A percentile compares a stretch with the other conserved stretches of the same genome.
Evolutionary conservation across 2,797 vertebrate genomes (phyloP).

Genomic region (Falco rusticolus): DNA sequence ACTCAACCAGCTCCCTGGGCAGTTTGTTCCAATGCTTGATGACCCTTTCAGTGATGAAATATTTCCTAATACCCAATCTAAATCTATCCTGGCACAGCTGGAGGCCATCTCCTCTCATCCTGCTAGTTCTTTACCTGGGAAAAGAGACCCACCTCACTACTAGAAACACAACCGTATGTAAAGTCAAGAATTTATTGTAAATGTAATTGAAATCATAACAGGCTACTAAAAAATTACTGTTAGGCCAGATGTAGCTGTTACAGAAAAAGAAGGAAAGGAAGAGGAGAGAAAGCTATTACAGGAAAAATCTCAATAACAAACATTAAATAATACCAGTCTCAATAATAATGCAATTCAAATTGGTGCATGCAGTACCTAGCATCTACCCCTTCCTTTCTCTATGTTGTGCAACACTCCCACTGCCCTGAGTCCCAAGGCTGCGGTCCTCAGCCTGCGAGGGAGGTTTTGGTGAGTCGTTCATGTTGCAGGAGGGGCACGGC

Average conservation of each 20-base stretch:
- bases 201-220: background rate
- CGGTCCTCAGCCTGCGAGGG: background rate
- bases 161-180: background rate
- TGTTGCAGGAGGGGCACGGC: background rate
- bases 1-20: too few species aligned
- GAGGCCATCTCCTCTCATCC: too few species aligned
- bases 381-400: background rate
- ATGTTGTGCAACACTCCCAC: rapidly evolving
- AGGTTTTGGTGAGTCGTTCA: rapidly evolving
- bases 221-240: background rate
- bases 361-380: background rate
- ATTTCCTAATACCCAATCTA: too few species aligned
- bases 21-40: too few species aligned
- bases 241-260: background rate
- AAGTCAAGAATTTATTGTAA: background rate
- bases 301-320: background rate
- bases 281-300: background rate
- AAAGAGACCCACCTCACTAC: too few species aligned
- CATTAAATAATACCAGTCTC: background rate
- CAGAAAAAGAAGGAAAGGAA: background rate
- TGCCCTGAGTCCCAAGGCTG: background rate
- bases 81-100: too few species aligned
- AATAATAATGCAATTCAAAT: background rate
- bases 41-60: too few species aligned
- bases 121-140: too few species aligned